A percentile compares a stretch with the other conserved stretches of the same genome.
Evolutionary conservation across 2,888 invertebrate species (phyloP).

Genomic region (Pseudococcus viburni): DNA sequence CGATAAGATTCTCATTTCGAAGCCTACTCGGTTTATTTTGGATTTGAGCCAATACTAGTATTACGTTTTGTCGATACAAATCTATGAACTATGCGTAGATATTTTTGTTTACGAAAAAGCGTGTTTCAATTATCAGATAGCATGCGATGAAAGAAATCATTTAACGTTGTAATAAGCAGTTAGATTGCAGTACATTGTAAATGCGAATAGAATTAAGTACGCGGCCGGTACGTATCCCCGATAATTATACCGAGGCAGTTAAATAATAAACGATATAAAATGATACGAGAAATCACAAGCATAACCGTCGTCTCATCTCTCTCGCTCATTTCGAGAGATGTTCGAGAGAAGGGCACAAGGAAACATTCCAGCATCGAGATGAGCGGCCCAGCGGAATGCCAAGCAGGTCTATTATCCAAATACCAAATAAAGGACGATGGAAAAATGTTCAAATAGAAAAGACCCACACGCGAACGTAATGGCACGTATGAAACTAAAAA

Average conservation of each 20-base stretch:
- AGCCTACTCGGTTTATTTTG: not conserved
- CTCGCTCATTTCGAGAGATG: not conserved
- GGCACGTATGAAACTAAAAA: constrained; percentile 22
- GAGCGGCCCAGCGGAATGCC: constrained; percentile 23
- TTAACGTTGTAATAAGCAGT: constrained; percentile 38
- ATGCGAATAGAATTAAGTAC: constrained; percentile 15
- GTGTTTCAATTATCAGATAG: constrained; percentile 40
- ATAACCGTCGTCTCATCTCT: not conserved
- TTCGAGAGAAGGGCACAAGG: not conserved
- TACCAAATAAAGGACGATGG: constrained; percentile 52
- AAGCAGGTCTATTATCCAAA: constrained; percentile 45
- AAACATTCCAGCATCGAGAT: constrained; percentile 17
- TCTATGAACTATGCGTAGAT: not conserved
- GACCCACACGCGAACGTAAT: constrained; percentile 23
- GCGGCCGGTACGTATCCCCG: not conserved
- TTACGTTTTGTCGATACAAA: constrained; percentile 37
- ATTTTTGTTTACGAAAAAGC: constrained; percentile 28
- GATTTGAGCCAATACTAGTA: constrained; percentile 32
- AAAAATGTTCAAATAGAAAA: not conserved
- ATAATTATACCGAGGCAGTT: constrained; percentile 42
- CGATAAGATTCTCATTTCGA: constrained; percentile 24
- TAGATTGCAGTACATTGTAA: constrained; percentile 10
- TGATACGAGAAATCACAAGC: constrained; percentile 41
- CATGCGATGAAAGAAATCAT: constrained; percentile 47
- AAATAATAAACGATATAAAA: constrained; percentile 40